A percentile compares a stretch with the other conserved stretches of the same genome.
Conservation (phyloP, 1,140 invertebrate genomes). For the Oryctes rhinoceros region DNA sequence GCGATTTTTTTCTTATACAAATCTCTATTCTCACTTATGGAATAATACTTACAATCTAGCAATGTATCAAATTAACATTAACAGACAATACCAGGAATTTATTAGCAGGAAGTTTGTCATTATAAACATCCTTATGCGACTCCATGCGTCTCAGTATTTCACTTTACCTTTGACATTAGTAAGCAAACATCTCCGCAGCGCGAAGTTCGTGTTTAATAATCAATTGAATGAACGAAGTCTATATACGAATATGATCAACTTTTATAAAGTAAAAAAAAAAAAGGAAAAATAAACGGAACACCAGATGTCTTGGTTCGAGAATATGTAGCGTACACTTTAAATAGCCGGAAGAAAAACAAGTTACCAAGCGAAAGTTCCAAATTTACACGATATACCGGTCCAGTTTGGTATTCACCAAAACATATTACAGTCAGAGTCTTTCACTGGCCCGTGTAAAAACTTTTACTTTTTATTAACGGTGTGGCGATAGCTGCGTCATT, state of each 20-base stretch:
- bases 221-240: background rate
- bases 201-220: background rate
- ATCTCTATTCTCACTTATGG: conserved; percentile 3
- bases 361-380: conserved; percentile 26
- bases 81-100: conserved; percentile 29
- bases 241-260: background rate
- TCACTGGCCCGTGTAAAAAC: conserved; percentile 34
- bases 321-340: conserved; percentile 21
- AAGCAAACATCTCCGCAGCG: background rate
- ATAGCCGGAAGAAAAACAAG: conserved; percentile 37
- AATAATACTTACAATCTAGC: conserved; percentile 3
- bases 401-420: conserved; percentile 33
- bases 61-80: conserved; percentile 30
- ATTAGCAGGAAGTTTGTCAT: conserved; percentile 22
- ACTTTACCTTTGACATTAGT: conserved; percentile 29
- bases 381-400: conserved; percentile 29
- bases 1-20: background rate
- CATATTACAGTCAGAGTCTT: conserved; percentile 28
- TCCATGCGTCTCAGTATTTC: background rate
- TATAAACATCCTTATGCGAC: conserved; percentile 33
- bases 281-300: background rate
- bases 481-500: conserved; percentile 13
- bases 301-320: background rate
- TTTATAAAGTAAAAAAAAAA: background rate
- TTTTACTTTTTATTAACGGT: conserved; percentile 35